A percentile compares a stretch with the other conserved stretches of the same genome.
phyloP scores from a whole-genome alignment of 2,888 invertebrate species.

The Erebia palarica region DNA sequence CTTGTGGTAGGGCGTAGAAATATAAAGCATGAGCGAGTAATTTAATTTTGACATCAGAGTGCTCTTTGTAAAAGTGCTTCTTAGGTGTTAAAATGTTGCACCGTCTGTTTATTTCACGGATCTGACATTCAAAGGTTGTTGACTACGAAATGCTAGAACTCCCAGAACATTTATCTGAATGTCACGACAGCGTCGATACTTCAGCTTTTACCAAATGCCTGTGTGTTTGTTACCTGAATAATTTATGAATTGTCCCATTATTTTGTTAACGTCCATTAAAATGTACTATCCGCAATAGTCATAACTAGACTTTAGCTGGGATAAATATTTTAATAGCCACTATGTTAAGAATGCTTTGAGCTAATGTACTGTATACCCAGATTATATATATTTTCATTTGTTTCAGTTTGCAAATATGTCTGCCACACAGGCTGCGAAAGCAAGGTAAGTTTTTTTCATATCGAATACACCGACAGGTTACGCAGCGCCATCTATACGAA shows the following conservation, averaged over 20 bases:
- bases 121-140: conserved; percentile 62
- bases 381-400: conserved; percentile 52
- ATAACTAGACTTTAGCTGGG: background rate
- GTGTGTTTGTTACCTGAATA: background rate
- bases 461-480: background rate
- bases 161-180: conserved; percentile 46
- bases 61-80: conserved; percentile 5
- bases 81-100: conserved; percentile 32
- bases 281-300: background rate
- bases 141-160: conserved; percentile 47
- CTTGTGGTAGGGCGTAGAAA: conserved; percentile 5
- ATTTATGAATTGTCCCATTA: background rate
- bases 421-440: conserved; percentile 90
- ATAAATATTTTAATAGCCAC: background rate
- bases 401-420: conserved; percentile 92
- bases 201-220: background rate
- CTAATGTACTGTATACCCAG: background rate
- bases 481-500: conserved; percentile 34
- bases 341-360: background rate
- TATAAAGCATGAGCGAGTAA: conserved; percentile 4
- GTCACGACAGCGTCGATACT: conserved; percentile 40
- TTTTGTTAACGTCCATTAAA: background rate
- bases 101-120: conserved; percentile 41
- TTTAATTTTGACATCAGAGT: conserved; percentile 15
- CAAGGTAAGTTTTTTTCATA: conserved; percentile 83